Percentiles rank a stretch among this genome's conserved stretches.
These are phyloP conservation scores for Leptopilina myrica DNA, from an alignment of 2,888 invertebrate species.

Conservation along the genomic window DNA sequence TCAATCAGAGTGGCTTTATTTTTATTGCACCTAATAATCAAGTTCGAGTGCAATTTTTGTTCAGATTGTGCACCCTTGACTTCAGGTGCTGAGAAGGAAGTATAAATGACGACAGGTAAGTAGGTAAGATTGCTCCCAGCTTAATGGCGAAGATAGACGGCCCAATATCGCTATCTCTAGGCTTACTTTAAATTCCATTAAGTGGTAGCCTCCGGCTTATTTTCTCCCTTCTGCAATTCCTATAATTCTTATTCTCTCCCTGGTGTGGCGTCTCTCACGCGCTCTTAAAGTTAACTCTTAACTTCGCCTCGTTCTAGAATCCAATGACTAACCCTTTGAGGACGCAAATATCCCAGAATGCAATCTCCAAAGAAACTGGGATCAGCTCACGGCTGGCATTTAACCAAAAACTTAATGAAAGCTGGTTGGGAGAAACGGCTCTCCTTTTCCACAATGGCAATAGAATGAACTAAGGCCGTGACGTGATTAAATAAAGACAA, in stretches of 20 bases:
- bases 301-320: constrained; percentile 58
- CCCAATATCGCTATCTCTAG: constrained; percentile 65
- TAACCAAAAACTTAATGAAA: constrained; percentile 70
- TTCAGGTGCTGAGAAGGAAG: constrained; percentile 50
- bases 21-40: too few species aligned
- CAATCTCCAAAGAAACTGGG: constrained; percentile 62
- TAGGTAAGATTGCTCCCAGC: constrained; percentile 55
- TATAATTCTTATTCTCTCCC: constrained; percentile 46
- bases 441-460: constrained; percentile 40
- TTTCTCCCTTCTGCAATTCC: constrained; percentile 49
- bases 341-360: constrained; percentile 63
- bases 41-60: too few species aligned
- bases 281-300: constrained; percentile 55
- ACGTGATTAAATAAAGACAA: constrained; percentile 44
- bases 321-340: constrained; percentile 70
- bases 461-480: constrained; percentile 52
- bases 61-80: neutral
- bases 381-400: constrained; percentile 63
- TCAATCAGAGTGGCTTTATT: too few species aligned
- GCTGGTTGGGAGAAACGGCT: constrained; percentile 45
- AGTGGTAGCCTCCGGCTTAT: constrained; percentile 61
- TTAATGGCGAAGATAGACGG: constrained; percentile 68
- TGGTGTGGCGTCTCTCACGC: constrained; percentile 40
- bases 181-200: constrained; percentile 73
- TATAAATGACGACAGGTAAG: constrained; percentile 59